These are phyloP conservation scores for Zonitis immaculata DNA, from an alignment of 2,888 invertebrate genomes.

Conservation along the genomic window DNA sequence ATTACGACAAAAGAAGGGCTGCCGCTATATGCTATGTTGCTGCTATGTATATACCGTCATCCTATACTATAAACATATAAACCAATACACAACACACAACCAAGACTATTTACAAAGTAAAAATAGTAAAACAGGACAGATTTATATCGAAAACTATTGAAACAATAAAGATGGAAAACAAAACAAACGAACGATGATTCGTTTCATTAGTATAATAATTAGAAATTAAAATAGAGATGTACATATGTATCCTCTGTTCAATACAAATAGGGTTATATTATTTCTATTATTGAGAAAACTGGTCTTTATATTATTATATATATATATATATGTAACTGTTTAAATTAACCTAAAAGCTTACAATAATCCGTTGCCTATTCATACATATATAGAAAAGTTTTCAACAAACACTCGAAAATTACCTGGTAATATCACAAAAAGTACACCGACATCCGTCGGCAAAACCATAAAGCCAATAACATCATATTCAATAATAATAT, in stretches of 20 bases:
- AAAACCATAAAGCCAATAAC: background rate
- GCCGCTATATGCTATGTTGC: slow-evolving; percentile 35
- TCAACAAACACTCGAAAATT: background rate
- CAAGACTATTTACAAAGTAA: slow-evolving; percentile 6
- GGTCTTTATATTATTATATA: background rate
- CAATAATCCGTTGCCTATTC: background rate
- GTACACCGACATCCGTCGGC: background rate
- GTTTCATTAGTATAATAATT: no score
- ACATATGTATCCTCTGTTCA: no score
- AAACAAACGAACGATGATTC: no score
- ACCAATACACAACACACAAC: slow-evolving; percentile 23
- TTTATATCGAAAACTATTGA: background rate
- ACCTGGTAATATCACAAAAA: background rate
- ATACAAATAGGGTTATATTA: no score
- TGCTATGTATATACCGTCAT: slow-evolving; percentile 3
- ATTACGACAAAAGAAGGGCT: slow-evolving; percentile 60
- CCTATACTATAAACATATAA: background rate
- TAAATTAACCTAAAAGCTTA: background rate
- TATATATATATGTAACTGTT: background rate
- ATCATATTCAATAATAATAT: no score
- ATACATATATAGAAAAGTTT: background rate
- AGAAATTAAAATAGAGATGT: no score
- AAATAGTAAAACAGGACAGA: slow-evolving; percentile 11
- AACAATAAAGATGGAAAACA: background rate
- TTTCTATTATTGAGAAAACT: no score